Base-by-base conservation (phyloP, 2,797 vertebrate genomes). In the Nothura maculosa region DNA sequence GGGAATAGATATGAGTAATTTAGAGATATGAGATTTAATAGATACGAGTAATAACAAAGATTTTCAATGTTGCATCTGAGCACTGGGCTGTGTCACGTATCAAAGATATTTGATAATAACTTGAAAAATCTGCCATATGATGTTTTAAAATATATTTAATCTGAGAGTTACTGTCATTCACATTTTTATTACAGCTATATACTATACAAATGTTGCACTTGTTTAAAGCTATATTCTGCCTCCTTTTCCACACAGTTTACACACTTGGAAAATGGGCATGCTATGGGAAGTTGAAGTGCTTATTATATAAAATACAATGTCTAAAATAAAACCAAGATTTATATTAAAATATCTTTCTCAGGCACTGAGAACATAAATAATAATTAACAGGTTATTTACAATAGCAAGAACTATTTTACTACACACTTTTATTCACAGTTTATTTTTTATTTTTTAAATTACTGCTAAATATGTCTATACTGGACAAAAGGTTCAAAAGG, bases 101-200 rank as follows among this genome's bases (percentile, higher is more conserved):
- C 3, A 82, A 5, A 81, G 38, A n/a, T 88, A 82, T 64, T 87
- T 75, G 64, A 48, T 38, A 87, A 85, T 81, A 82, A 92, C 22
- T 66, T 73, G 38, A 93, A 85, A 92, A 89, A 87, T 12, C 27
- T 90, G 43, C 40, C 55, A 48, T 85, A 87, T 0, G 2, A 17
- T 89, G 83, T 83, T 96, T 89, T 69, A 87, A 94, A 85, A 62
- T 38, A 27, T 61, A 52, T 83, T 94, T 94, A 83, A 81, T 87
- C 66, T 83, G 81, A 89, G 55, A 38, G 69, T 83, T 58, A 92
- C 69, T 73, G 34, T 83, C 66, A 60, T 50, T 87, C 81, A 90
- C 70, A 60, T 0, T 0, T 89, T 84, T 80, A 20, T 30, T 90
- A 87, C 83, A 63, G 61, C 62, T 85, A 45, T 36, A 58, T 82